Evolutionary conservation across 2,113 vertebrate species (phyloP).

Genomic region (Anas platyrhynchos): DNA sequence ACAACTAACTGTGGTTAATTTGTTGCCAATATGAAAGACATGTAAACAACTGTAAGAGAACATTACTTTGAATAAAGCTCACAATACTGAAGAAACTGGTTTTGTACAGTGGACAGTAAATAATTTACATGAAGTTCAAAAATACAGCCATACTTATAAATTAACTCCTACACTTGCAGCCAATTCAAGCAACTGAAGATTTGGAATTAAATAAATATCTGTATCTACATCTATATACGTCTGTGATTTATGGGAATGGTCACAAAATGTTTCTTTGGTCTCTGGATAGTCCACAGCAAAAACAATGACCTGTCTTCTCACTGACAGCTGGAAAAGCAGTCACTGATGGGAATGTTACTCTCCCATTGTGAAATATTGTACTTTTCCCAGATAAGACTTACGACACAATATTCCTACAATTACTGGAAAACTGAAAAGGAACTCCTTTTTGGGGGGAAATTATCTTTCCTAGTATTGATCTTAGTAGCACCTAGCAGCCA

Average conservation of each 20-base stretch:
- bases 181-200: not conserved
- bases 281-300: not conserved
- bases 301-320: not conserved
- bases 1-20: constrained; percentile 2
- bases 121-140: constrained; percentile 45
- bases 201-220: not conserved
- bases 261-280: not conserved
- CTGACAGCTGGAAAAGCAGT: not conserved
- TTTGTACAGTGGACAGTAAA: constrained; percentile 16
- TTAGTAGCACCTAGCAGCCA: not conserved
- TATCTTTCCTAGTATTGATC: not conserved
- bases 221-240: not conserved
- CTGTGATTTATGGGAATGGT: not conserved
- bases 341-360: not conserved
- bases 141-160: constrained; percentile 39
- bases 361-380: not conserved
- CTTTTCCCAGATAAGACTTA: not conserved
- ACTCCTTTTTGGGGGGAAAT: not conserved
- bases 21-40: not conserved
- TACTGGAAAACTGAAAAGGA: not conserved
- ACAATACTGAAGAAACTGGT: not conserved
- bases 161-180: constrained; percentile 26
- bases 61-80: not conserved
- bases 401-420: not conserved
- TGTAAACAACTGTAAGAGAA: not conserved